phyloP scores from a whole-genome alignment of 2,797 vertebrate species.

The Poeciliopsis gracilis region DNA sequence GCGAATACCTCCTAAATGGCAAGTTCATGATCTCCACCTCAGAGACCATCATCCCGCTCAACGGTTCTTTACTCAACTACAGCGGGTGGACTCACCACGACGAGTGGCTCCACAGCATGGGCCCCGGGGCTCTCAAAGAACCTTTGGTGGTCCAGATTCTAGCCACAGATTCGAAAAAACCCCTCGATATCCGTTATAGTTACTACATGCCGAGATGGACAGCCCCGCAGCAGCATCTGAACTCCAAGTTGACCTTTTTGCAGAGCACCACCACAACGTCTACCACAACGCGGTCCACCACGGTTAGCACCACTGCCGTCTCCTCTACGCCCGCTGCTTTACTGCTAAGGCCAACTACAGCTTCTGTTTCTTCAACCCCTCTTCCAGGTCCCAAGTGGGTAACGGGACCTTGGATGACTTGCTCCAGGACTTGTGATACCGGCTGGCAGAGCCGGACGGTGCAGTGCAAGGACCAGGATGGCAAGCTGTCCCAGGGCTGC shows the following conservation, averaged over 20 bases:
- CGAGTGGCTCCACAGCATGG: constrained; percentile 93
- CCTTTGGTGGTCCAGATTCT: constrained; percentile 90
- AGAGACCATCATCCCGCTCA: constrained; percentile 92
- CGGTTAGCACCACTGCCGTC: constrained; percentile 38
- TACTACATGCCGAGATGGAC: constrained; percentile 89
- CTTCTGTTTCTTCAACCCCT: constrained; percentile 40
- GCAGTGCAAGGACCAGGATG: constrained; percentile 90
- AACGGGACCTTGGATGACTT: constrained; percentile 91
- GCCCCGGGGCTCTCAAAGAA: constrained; percentile 89
- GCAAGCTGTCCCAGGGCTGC: constrained; percentile 92
- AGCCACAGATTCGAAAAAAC: constrained; percentile 90
- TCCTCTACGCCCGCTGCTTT: constrained; percentile 35
- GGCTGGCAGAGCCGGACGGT: constrained; percentile 99
- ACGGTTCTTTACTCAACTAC: constrained; percentile 95
- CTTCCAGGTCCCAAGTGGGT: constrained; percentile 86
- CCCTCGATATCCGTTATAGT: constrained; percentile 94
- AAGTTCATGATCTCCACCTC: constrained; percentile 99
- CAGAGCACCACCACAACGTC: constrained; percentile 37
- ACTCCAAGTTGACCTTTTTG: constrained; percentile 25
- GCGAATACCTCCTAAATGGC: constrained; percentile 95
- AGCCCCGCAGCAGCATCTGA: constrained; percentile 30
- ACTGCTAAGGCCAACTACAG: constrained; percentile 65
- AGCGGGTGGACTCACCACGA: constrained; percentile 96
- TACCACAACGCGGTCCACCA: constrained; percentile 30
- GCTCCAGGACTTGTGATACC: constrained; percentile 94